These are phyloP conservation scores for Alexandromys oeconomus DNA, from an alignment of 2,797 vertebrate species.

Conservation along the genomic window DNA sequence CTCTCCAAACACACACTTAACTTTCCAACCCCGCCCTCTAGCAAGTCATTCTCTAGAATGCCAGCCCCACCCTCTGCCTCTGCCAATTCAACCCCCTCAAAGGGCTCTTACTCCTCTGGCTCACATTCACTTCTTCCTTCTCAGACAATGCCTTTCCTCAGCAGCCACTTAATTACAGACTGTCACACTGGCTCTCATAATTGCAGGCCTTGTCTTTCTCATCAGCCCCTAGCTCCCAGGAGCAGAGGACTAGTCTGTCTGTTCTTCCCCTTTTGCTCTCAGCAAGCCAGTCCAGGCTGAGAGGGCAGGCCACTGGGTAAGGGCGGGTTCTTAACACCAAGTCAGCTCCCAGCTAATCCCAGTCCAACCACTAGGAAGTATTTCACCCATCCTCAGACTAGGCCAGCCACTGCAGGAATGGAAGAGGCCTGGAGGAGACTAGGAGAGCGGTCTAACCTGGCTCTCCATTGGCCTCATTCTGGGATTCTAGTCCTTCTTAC, in stretches of 20 bases:
- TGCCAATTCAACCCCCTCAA: conserved; percentile 61
- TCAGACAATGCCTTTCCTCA: conserved; percentile 80
- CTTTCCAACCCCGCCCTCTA: neutral
- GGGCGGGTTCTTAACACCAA: neutral
- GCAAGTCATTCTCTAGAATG: conserved; percentile 35
- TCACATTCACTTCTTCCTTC: conserved; percentile 69
- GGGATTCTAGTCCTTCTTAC: neutral
- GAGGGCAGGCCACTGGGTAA: neutral
- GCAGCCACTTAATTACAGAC: conserved; percentile 82
- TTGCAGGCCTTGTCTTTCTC: conserved; percentile 80
- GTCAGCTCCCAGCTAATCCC: conserved; percentile 10
- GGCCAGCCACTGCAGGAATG: neutral
- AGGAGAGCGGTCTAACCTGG: neutral
- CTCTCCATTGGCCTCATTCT: neutral
- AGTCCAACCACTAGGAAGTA: neutral
- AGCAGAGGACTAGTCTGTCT: conserved; percentile 57
- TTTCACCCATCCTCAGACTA: neutral
- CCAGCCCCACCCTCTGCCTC: conserved; percentile 58
- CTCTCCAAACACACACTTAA: conserved; percentile 15
- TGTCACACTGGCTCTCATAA: conserved; percentile 79
- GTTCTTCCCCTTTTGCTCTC: conserved; percentile 35
- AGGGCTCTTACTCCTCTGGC: conserved; percentile 72
- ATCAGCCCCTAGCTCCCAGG: conserved; percentile 64
- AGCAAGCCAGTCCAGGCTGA: neutral
- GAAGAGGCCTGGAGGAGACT: neutral